Base-by-base conservation (phyloP, 2,113 vertebrate species). In the Pygoscelis antarcticus region DNA sequence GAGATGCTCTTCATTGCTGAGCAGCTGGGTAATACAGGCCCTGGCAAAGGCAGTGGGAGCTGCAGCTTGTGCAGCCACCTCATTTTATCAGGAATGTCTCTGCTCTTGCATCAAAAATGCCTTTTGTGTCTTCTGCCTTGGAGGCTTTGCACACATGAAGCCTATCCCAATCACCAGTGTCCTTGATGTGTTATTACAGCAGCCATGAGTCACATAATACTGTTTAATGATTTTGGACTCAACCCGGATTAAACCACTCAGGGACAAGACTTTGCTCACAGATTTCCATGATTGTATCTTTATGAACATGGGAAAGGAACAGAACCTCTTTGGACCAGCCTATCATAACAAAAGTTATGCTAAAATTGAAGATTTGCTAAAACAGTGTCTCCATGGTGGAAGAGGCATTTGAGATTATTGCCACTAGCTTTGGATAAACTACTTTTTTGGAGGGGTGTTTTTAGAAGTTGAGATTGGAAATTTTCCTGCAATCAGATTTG, bases 41-140 rank as follows among this genome's bases (percentile, higher is more conserved):
- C 65, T 95, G 90, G 90, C 51, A 91, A 78, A 58, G 47, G 87
- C 90, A 82, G 26, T 49, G 72, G 83, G 70, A 94, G 77, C 84
- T 22, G 23, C 87, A 94, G 92, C 81, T 93, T 93, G 72, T 79
- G 81, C 72, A 66, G 51, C 25, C 57, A 49, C 61, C 30, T 62
- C 20, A 11, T 81, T 89, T 87, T 61, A 49, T 49, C n/a, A 71
- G 60, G 34, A 87, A 74, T 40, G 27, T 49, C 15, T 79, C 52
- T 75, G 74, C 69, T 76, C 13, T 84, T 75, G 47, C 47, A 58
- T 49, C 27, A 87, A 23, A 89, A 87, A 77, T 42, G 51, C n/a
- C 25, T 70, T 74, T 81, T 61, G 29, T 68, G 61, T 61, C 54
- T 83, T 77, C 76, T 77, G 68, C 55, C 32, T 54, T 49, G 36